These are phyloP conservation scores for Macquaria ambigua DNA, from an alignment of 2,113 vertebrate species.

Conservation along the genomic window DNA sequence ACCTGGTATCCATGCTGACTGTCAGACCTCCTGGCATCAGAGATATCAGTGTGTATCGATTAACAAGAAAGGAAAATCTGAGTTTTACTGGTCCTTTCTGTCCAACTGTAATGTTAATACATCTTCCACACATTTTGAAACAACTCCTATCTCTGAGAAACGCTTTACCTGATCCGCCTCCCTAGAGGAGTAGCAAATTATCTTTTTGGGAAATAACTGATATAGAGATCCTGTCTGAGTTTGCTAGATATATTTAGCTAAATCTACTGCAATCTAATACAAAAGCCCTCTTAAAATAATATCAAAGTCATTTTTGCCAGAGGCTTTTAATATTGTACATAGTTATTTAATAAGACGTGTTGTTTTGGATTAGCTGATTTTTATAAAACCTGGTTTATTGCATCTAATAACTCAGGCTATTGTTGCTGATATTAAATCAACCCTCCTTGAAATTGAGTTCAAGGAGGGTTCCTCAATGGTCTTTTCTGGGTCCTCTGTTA, in stretches of 20 bases:
- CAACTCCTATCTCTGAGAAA: not conserved
- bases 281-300: not conserved
- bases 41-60: not conserved
- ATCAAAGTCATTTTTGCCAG: not conserved
- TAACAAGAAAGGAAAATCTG: constrained; percentile 1
- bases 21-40: not conserved
- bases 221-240: not conserved
- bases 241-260: too few species aligned
- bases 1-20: not conserved
- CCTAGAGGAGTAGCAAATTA: not conserved
- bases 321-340: not conserved
- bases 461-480: not conserved
- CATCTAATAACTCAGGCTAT: not conserved
- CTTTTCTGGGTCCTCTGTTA: not conserved
- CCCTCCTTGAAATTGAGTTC: not conserved
- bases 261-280: not conserved
- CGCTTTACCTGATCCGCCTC: not conserved
- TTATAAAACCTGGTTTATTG: not conserved
- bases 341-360: not conserved
- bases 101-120: too few species aligned
- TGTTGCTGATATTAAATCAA: not conserved
- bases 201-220: not conserved
- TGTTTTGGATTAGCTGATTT: not conserved
- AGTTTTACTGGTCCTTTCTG: not conserved
- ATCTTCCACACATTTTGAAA: not conserved